phyloP scores from a whole-genome alignment of 2,797 vertebrate species.

The Pogonophryne albipinna region DNA sequence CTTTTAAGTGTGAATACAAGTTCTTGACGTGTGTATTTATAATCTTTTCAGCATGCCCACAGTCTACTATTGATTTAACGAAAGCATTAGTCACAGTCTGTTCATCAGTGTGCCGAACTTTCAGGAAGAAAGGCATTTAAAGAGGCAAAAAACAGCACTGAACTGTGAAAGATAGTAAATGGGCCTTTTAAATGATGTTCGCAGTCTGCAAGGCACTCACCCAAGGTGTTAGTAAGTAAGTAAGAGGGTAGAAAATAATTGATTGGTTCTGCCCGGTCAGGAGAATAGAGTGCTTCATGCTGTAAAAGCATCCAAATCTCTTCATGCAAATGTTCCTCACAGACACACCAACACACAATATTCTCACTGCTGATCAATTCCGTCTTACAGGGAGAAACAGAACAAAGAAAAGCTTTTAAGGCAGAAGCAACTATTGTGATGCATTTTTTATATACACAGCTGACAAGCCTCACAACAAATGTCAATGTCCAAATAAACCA shows the following conservation, averaged over 20 bases:
- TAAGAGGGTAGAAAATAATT: constrained; percentile 33
- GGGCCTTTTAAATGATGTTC: constrained; percentile 18
- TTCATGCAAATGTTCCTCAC: constrained; percentile 28
- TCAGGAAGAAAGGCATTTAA: constrained; percentile 27
- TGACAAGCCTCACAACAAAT: constrained; percentile 23
- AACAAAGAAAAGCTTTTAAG: constrained; percentile 7
- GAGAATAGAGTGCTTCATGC: constrained; percentile 26
- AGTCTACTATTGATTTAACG: constrained; percentile 65
- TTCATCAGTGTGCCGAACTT: constrained; percentile 37
- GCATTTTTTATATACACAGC: constrained; percentile 31
- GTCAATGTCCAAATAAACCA: constrained; percentile 44
- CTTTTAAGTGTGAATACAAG: constrained; percentile 25
- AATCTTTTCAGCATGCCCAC: constrained; percentile 42
- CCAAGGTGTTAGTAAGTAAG: constrained; percentile 29
- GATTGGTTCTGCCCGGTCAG: constrained; percentile 37
- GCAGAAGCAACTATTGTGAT: constrained; percentile 33
- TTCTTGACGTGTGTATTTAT: constrained; percentile 36
- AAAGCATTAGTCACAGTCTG: constrained; percentile 64
- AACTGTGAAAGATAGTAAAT: constrained; percentile 50
- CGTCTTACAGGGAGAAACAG: constrained; percentile 6
- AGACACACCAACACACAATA: constrained; percentile 23
- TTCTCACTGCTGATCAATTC: constrained; percentile 38
- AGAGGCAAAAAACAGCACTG: constrained; percentile 20
- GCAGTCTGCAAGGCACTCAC: constrained; percentile 25
- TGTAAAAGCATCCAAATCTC: constrained; percentile 14